A percentile compares a stretch with the other conserved stretches of the same genome.
These are phyloP conservation scores for Strigamia crassipes DNA, from an alignment of 2,888 invertebrate genomes.

Conservation along the genomic window DNA sequence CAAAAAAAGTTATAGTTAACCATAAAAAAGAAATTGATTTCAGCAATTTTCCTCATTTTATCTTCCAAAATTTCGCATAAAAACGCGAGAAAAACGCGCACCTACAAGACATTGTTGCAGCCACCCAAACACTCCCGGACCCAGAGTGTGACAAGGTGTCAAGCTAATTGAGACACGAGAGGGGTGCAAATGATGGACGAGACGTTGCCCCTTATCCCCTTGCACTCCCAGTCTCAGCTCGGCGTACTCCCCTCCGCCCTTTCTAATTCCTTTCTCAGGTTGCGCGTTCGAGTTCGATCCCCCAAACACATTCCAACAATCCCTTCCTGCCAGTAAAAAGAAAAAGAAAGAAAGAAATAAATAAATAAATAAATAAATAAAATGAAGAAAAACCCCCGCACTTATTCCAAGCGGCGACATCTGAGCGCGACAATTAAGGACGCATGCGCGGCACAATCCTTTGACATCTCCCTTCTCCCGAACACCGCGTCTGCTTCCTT, in stretches of 20 bases:
- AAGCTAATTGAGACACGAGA: constrained; percentile 38
- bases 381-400: not conserved
- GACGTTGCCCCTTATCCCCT: not conserved
- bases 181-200: constrained; percentile 38
- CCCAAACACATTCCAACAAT: not conserved
- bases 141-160: constrained; percentile 36
- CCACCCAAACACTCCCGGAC: not conserved
- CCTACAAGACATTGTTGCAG: not conserved
- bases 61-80: too few relatives aligned
- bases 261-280: not conserved
- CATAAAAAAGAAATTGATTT: not conserved
- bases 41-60: too few relatives aligned
- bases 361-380: not conserved
- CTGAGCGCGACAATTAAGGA: constrained; percentile 42
- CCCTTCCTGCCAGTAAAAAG: not conserved
- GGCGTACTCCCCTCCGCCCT: not conserved
- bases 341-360: not conserved
- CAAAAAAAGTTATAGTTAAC: not conserved
- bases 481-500: constrained; percentile 37
- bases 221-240: not conserved
- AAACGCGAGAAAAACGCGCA: too few relatives aligned
- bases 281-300: not conserved
- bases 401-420: constrained; percentile 35
- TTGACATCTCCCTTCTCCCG: constrained; percentile 25
- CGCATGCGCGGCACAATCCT: constrained; percentile 42